These are phyloP conservation scores for Dendrolimus pini DNA, from an alignment of 2,888 invertebrate species.

Conservation along the genomic window DNA sequence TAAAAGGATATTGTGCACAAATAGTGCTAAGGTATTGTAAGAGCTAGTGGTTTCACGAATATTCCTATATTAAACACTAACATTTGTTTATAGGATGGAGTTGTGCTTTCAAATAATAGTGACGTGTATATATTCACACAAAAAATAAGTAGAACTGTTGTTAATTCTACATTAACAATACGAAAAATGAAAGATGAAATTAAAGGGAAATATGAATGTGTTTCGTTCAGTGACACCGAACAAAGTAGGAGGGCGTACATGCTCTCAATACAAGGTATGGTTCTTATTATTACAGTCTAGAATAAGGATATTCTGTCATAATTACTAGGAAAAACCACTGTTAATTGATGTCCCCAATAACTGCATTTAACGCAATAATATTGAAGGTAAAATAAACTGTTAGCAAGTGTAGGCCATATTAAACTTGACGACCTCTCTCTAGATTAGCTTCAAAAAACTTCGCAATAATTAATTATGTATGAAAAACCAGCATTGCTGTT, in stretches of 20 bases:
- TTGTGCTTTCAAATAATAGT: slow-evolving; percentile 15
- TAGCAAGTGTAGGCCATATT: no score
- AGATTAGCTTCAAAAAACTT: no score
- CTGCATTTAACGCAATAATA: no score
- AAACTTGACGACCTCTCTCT: no score
- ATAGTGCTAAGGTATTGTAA: no score
- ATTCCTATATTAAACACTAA: no score
- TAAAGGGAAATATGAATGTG: slow-evolving; percentile 44
- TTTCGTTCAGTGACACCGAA: slow-evolving; percentile 20
- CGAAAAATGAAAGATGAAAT: slow-evolving; percentile 29
- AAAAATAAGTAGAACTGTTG: slow-evolving; percentile 25
- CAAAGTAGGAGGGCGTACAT: slow-evolving; percentile 22
- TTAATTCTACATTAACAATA: slow-evolving; percentile 45
- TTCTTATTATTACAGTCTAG: not conserved
- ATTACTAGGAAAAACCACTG: not conserved
- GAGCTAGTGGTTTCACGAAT: no score
- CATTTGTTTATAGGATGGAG: slow-evolving; percentile 20
- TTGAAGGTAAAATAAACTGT: no score
- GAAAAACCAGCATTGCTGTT: no score
- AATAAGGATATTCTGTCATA: not conserved
- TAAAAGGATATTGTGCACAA: no score
- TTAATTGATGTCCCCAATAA: not conserved
- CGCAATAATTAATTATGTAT: no score
- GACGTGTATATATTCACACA: slow-evolving; percentile 23
- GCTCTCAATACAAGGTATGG: slow-evolving; percentile 34